These are phyloP conservation scores for Gymnodraco acuticeps DNA, from an alignment of 2,797 vertebrate genomes.

Conservation along the genomic window DNA sequence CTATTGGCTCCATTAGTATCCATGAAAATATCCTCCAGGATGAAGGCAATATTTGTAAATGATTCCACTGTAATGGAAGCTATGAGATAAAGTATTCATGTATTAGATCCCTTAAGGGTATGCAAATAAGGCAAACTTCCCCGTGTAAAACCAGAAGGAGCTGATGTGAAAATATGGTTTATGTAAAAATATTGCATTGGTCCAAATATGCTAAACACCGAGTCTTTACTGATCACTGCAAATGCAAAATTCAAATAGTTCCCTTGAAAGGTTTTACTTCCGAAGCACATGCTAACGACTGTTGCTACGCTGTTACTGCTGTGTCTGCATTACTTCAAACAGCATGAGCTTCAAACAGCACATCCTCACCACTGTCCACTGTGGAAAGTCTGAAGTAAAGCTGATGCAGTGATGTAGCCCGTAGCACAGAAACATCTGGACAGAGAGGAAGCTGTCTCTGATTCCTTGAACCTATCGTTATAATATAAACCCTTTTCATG, in stretches of 20 bases:
- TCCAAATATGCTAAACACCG: conserved; percentile 23
- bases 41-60: conserved; percentile 49
- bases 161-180: conserved; percentile 29
- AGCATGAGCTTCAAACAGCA: conserved; percentile 32
- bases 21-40: conserved; percentile 41
- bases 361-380: conserved; percentile 33
- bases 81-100: conserved; percentile 47
- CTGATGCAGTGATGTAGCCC: conserved; percentile 17
- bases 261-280: conserved; percentile 29
- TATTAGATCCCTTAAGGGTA: conserved; percentile 21
- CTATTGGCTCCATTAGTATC: conserved; percentile 41
- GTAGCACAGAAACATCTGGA: conserved; percentile 18
- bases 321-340: conserved; percentile 46
- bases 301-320: conserved; percentile 17
- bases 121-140: conserved; percentile 42
- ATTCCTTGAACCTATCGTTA: neutral
- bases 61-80: conserved; percentile 35
- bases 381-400: conserved; percentile 37
- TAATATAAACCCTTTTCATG: neutral
- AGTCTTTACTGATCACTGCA: conserved; percentile 25
- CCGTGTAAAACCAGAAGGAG: conserved; percentile 18
- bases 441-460: neutral
- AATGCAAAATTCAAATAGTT: conserved; percentile 28
- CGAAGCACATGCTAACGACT: conserved; percentile 10
- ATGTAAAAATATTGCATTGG: conserved; percentile 7